Base-by-base conservation (phyloP, 2,888 invertebrate species). In the Dryococelus australis region DNA sequence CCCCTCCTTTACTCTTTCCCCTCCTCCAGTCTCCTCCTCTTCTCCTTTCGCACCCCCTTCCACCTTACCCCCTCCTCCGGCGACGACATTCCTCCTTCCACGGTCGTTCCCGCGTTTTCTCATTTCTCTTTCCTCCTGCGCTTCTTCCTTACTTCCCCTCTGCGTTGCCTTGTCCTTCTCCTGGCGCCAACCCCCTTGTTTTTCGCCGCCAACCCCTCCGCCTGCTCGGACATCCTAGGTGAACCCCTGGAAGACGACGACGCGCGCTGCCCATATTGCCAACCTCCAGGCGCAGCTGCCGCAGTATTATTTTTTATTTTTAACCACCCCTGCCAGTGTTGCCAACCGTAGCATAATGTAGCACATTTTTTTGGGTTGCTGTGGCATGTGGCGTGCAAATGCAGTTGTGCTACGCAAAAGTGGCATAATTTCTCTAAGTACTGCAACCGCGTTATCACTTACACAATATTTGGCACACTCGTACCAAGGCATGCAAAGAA, bases 1-100 rank as follows among this genome's bases (percentile, higher is more conserved):
- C 85, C 88, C 87, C 87, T 88, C 88, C 89, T 88, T 87, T 88
- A 86, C 87, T 88, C 88, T 88, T 87, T 89, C 85, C 88, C 87
- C 88, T 88, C 89, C 89, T 89, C 87, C 89, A 87, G n/a, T 86
- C 88, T 89, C 86, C 86, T 84, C 86, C 65, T 85, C 85, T 53
- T 79, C 86, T 78, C 80, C 27, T 79, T 79, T 79, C 35, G 65
- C 79, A n/a, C 24, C 79, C 86, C 43, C 84, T 51, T n/a, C 43
- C 79, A 0, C 83, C 81, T 84, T 51, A n/a, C n/a, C 8, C 83
- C 84, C 47, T 35, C 26, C 26, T n/a, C 28, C 2, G 1, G n/a
- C 65, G 12, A 2, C n/a, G 8, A 16, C n/a, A 1, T 24, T 24
- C 65, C n/a, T 65, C 65, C n/a, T 65, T 65, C n/a, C 10, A 8